These are phyloP conservation scores for Amaurobius ferox DNA, from an alignment of 2,888 invertebrate genomes.

Conservation along the genomic window DNA sequence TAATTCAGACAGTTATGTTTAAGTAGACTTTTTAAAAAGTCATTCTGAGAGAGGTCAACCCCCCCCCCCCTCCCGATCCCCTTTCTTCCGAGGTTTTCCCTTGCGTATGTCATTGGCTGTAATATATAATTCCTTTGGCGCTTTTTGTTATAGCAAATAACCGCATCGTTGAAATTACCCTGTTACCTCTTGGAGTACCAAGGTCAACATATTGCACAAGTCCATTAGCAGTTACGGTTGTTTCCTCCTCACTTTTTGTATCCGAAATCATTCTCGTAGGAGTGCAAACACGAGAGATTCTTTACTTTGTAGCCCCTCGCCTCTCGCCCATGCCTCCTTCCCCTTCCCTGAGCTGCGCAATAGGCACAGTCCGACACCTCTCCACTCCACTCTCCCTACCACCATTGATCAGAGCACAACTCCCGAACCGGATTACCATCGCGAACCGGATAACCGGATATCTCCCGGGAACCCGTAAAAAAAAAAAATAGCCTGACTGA, in stretches of 20 bases:
- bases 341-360: constrained; percentile 14
- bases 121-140: background rate
- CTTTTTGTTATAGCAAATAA: background rate
- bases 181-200: background rate
- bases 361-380: constrained; percentile 15
- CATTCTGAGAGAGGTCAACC: no score
- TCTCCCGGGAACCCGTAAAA: background rate
- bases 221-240: background rate
- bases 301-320: constrained; percentile 14
- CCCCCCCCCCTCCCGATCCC: no score
- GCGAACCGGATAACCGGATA: constrained; percentile 1
- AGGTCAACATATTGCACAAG: no score
- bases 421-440: background rate
- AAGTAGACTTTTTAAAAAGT: no score
- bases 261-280: background rate
- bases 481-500: background rate
- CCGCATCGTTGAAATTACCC: background rate
- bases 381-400: constrained; percentile 11
- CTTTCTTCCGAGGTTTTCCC: background rate
- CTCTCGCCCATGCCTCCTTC: constrained; percentile 18
- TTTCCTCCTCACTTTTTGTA: background rate
- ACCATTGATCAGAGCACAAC: constrained; percentile 51
- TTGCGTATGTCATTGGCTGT: background rate
- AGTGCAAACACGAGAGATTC: background rate
- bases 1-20: no score